Conservation (phyloP, 2,888 invertebrate species). For the Tipula lateralis region DNA sequence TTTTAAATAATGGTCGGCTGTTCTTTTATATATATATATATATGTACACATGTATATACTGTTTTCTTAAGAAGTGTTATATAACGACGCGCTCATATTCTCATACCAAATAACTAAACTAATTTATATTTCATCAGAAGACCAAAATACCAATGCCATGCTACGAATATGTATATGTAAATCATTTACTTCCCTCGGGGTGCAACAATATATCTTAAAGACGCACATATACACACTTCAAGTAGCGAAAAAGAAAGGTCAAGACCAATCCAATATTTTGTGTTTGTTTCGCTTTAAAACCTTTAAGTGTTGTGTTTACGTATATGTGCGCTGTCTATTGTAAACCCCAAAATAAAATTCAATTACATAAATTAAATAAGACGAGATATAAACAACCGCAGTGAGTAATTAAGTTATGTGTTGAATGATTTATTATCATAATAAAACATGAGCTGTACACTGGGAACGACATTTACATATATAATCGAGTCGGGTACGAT, state of each 20-base stretch:
- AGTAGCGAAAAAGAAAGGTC: not conserved
- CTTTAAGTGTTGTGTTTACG: not conserved
- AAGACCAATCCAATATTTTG: not conserved
- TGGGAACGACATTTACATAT: not conserved
- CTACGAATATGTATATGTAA: not conserved
- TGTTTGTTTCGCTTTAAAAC: not conserved
- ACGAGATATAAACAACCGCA: not conserved
- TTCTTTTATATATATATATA: not conserved
- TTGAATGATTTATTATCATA: constrained; percentile 1
- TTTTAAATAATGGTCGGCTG: not conserved
- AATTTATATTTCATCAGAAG: not conserved
- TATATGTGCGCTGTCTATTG: not conserved
- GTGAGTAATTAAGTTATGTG: not conserved
- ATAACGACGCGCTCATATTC: not conserved
- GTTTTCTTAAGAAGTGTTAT: not conserved
- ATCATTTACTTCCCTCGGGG: not conserved
- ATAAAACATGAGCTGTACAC: not conserved
- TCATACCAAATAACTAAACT: not conserved
- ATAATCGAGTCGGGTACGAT: not conserved
- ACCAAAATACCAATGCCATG: not conserved
- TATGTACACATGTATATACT: not conserved
- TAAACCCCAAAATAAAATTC: not conserved
- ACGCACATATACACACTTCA: not conserved
- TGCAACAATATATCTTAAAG: not conserved
- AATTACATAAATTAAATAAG: not conserved